phyloP scores from a whole-genome alignment of 2,888 invertebrate genomes.

The Calephelis perditalis region DNA sequence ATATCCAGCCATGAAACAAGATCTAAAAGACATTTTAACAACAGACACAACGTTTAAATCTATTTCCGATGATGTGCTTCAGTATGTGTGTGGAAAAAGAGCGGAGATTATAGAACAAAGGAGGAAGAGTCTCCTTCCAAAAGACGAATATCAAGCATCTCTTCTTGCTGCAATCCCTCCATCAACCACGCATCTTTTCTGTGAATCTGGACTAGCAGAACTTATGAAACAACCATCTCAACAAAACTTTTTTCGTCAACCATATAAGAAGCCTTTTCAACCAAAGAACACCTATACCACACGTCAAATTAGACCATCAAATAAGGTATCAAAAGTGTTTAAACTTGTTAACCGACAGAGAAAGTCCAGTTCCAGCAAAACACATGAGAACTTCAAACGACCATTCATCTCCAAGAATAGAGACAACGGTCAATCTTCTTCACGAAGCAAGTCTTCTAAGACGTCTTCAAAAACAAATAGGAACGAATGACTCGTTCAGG shows the following conservation, averaged over 20 bases:
- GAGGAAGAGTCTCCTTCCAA: background rate
- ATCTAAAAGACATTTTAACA: background rate
- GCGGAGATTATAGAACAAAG: constrained; percentile 12
- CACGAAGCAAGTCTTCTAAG: too few relatives aligned
- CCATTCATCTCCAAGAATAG: too few relatives aligned
- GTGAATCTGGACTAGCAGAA: background rate
- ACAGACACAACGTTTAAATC: background rate
- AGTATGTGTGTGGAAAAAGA: background rate
- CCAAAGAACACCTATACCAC: too few relatives aligned
- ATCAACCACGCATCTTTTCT: constrained; percentile 13
- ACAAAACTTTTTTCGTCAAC: background rate
- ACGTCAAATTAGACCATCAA: too few relatives aligned
- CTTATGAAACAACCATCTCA: constrained; percentile 1
- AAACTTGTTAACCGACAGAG: too few relatives aligned
- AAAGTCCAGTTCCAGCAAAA: too few relatives aligned
- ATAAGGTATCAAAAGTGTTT: too few relatives aligned
- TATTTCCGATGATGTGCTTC: background rate
- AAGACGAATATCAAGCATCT: background rate
- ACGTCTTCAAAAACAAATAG: too few relatives aligned
- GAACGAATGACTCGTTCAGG: too few relatives aligned
- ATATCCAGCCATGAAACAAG: background rate
- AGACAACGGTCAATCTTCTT: too few relatives aligned
- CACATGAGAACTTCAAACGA: too few relatives aligned
- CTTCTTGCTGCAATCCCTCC: constrained; percentile 13
- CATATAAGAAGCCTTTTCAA: background rate